These are phyloP conservation scores for Phalacrocorax aristotelis DNA, from an alignment of 2,113 vertebrate species.

Conservation along the genomic window DNA sequence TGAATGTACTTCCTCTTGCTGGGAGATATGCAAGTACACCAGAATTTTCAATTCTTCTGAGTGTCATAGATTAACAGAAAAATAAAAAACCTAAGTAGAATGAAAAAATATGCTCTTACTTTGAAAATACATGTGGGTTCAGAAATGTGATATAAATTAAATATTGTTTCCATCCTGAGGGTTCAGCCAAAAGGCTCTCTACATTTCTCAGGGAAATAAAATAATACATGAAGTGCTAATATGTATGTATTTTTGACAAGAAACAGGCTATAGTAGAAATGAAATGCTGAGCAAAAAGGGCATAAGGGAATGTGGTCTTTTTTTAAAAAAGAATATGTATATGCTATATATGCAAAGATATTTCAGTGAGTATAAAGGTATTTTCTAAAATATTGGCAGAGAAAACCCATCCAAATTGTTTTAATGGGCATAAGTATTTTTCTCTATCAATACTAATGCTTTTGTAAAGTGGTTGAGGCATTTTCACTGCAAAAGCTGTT, in stretches of 20 bases:
- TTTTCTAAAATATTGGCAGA: neutral
- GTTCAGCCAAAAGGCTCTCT: constrained; percentile 48
- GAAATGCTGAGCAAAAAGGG: neutral
- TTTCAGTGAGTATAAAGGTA: neutral
- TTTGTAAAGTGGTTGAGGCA: neutral
- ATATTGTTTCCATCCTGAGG: constrained; percentile 12
- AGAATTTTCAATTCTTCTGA: neutral
- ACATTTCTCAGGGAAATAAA: constrained; percentile 39
- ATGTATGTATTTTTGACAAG: constrained; percentile 13
- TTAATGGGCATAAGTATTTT: neutral
- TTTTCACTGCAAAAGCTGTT: neutral
- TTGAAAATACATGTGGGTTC: neutral
- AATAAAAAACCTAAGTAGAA: neutral
- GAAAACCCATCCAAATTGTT: neutral
- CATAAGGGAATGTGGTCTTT: neutral
- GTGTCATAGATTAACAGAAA: neutral
- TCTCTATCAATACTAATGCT: neutral
- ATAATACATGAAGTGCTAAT: constrained; percentile 17
- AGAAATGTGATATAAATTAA: constrained; percentile 44
- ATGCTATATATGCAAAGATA: neutral
- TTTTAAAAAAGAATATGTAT: neutral
- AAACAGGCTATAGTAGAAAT: neutral
- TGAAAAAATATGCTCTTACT: neutral
- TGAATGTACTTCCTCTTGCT: constrained; percentile 2
- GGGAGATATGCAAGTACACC: neutral